Evolutionary conservation across 2,797 vertebrate species (phyloP), one percentile per base, ranked within the genome.

Genomic region (Percopsis omiscomaycus): DNA sequence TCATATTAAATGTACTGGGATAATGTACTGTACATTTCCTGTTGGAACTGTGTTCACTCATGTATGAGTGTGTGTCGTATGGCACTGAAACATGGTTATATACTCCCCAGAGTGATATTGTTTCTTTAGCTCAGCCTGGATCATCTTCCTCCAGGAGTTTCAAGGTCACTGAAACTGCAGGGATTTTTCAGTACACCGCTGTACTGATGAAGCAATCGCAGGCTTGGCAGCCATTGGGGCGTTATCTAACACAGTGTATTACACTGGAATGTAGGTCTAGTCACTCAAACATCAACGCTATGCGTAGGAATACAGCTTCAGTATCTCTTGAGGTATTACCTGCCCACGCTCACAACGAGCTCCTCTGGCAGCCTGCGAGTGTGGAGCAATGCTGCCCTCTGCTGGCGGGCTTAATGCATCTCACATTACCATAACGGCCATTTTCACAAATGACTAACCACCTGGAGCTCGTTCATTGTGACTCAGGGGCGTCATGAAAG

Each of bases 351-450:
- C 64, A 61, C 73, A 58, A 64, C n/a, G 1, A 42, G 58, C 74
- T 61, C 22, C 59, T 37, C 5, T 11, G 8, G 64, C 48, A 55
- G 76, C 30, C 29, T 60, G 52, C 32, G 47, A 16, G 15, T 27
- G 45, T 52, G 64, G 28, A 49, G 37, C 27, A 11, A 75, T 88
- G 72, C 80, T 84, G 89, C 88, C n/a, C 90, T 89, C 92, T 92
- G 77, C 84, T 89, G 92, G 87, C 55, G 4, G 32, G 8, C 0
- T 65, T 83, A 89, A 68, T 85, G 55, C 86, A 81, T 5, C 1
- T 6, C 70, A 61, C 44, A 56, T 3, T 12, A 3, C 5, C 13
- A 14, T 61, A 63, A 69, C 4, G 69, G 61, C 47, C 71, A 64
- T 57, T 84, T 68, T 46, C 60, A 76, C 59, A 52, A 56, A 64